Percentiles rank a stretch among this genome's conserved stretches.
phyloP scores from a whole-genome alignment of 2,888 invertebrate species.

The Adelognathus sp. region DNA sequence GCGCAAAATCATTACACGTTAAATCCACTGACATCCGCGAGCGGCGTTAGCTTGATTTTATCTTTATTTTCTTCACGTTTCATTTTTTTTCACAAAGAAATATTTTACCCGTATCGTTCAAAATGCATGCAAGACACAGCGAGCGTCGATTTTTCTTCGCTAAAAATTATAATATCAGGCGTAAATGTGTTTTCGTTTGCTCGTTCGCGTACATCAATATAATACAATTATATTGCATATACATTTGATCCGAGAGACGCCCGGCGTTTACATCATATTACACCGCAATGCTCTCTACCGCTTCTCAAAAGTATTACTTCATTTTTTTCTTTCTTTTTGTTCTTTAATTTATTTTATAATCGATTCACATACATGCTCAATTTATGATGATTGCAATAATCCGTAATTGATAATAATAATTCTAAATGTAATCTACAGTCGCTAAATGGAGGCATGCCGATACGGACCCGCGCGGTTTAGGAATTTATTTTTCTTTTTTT shows the following conservation, averaged over 20 bases:
- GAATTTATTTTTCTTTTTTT: constrained; percentile 34
- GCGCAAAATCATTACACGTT: constrained; percentile 41
- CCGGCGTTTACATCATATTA: constrained; percentile 47
- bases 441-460: constrained; percentile 64
- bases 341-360: too few species aligned
- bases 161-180: constrained; percentile 38
- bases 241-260: constrained; percentile 50
- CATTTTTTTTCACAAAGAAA: constrained; percentile 57
- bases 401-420: constrained; percentile 44
- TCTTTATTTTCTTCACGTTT: constrained; percentile 54
- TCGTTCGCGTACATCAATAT: constrained; percentile 44
- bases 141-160: constrained; percentile 3
- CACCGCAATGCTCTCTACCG: not conserved
- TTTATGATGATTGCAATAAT: constrained; percentile 52
- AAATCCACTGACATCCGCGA: constrained; percentile 24
- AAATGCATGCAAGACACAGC: constrained; percentile 36
- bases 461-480: constrained; percentile 11
- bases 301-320: constrained; percentile 21
- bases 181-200: constrained; percentile 33
- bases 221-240: constrained; percentile 58
- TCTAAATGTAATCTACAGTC: constrained; percentile 57
- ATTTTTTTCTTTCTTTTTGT: constrained; percentile 27
- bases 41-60: constrained; percentile 4
- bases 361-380: constrained; percentile 44
- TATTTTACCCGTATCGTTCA: constrained; percentile 59